Percentiles rank a stretch among this genome's conserved stretches.
These are phyloP conservation scores for Pteropus rufus DNA, from an alignment of 2,797 vertebrate species.

Conservation along the genomic window DNA sequence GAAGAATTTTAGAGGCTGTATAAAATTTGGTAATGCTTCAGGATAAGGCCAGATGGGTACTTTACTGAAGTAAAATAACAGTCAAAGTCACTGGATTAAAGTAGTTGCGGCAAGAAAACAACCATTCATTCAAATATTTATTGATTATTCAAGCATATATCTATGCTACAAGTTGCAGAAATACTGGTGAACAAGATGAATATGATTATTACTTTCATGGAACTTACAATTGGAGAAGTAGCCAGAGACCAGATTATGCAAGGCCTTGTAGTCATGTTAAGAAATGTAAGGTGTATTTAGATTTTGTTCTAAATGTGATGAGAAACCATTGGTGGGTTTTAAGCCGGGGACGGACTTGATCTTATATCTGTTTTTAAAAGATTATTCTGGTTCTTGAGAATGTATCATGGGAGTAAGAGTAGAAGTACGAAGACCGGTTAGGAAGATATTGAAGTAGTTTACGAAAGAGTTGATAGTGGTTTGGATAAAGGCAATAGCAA, in stretches of 20 bases:
- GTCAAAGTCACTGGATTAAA: neutral
- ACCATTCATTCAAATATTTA: neutral
- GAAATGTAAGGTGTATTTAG: constrained; percentile 16
- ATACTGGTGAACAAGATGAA: constrained; percentile 2
- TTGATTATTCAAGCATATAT: neutral
- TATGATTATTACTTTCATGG: neutral
- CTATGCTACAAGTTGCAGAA: neutral
- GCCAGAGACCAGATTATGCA: neutral
- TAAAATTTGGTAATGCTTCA: constrained; percentile 5
- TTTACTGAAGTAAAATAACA: constrained; percentile 2
- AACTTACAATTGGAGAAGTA: neutral
- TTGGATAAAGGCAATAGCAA: neutral
- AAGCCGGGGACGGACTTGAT: constrained; percentile 23
- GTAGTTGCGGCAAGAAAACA: neutral
- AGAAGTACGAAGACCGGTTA: neutral
- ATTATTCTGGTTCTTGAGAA: neutral
- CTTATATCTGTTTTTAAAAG: constrained; percentile 6
- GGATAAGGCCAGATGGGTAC: neutral
- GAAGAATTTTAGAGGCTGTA: neutral
- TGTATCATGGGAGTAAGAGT: neutral
- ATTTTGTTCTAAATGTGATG: constrained; percentile 18
- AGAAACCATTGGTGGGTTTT: constrained; percentile 14
- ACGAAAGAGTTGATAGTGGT: neutral
- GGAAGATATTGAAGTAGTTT: constrained; percentile 8
- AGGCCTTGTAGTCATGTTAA: neutral